Percentiles rank a stretch among this genome's conserved stretches.
Conservation (phyloP, 2,888 invertebrate genomes). For the Eristalinus aeneus region DNA sequence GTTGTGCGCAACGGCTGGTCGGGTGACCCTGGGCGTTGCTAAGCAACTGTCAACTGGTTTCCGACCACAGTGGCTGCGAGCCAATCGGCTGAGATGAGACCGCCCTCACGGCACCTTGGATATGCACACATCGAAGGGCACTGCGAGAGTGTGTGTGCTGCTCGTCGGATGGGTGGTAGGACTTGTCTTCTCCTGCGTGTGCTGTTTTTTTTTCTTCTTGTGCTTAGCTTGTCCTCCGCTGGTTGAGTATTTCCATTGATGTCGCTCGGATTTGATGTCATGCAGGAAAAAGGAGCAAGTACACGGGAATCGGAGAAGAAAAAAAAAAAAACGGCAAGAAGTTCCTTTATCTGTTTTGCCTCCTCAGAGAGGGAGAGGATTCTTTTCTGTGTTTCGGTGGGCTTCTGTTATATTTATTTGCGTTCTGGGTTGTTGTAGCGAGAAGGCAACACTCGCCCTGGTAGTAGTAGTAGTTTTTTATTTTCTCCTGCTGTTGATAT, state of each 20-base stretch:
- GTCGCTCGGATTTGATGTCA: conserved; percentile 63
- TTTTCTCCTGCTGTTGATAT: conserved; percentile 41
- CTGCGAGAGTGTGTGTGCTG: conserved; percentile 30
- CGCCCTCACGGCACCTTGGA: conserved; percentile 54
- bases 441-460: conserved; percentile 66
- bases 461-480: conserved; percentile 26
- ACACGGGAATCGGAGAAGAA: neutral
- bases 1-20: conserved; percentile 50
- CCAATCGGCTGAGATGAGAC: conserved; percentile 43
- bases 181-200: neutral
- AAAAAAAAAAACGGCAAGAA: conserved; percentile 19
- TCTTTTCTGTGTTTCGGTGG: conserved; percentile 37
- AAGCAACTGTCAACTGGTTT: conserved; percentile 78
- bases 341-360: conserved; percentile 58
- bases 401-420: conserved; percentile 56
- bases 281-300: conserved; percentile 19
- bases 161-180: conserved; percentile 35
- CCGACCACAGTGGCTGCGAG: conserved; percentile 20
- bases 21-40: conserved; percentile 78
- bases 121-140: conserved; percentile 26
- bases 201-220: conserved; percentile 7
- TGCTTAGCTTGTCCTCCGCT: conserved; percentile 36
- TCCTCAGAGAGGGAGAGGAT: conserved; percentile 37
- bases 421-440: conserved; percentile 25
- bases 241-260: conserved; percentile 69